phyloP scores from a whole-genome alignment of 2,888 invertebrate species.

The Pyrocoelia pectoralis region DNA sequence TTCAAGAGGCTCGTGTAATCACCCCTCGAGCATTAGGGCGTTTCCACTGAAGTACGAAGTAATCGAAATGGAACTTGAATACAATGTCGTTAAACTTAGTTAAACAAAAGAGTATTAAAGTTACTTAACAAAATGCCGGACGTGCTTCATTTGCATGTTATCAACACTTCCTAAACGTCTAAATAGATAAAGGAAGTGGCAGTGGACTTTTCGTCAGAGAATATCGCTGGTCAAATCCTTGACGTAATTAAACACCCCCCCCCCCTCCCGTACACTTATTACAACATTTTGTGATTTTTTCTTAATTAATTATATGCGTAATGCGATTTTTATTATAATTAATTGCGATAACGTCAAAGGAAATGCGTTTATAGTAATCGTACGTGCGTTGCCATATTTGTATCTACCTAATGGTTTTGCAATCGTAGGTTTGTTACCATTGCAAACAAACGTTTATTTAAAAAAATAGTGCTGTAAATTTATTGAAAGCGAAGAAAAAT shows the following conservation, averaged over 20 bases:
- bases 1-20: no score
- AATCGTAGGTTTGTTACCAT: neutral
- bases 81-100: conserved; percentile 10
- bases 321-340: conserved; percentile 3
- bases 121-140: conserved; percentile 31
- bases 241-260: no score
- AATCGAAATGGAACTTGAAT: neutral
- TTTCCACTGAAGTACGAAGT: no score
- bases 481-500: neutral
- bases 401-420: conserved; percentile 3
- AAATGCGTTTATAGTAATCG: conserved; percentile 14
- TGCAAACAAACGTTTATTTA: neutral
- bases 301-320: no score
- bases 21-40: no score
- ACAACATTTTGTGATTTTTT: no score
- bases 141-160: conserved; percentile 33
- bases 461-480: neutral
- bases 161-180: conserved; percentile 35
- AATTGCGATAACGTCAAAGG: conserved; percentile 18
- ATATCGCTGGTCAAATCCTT: no score
- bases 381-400: conserved; percentile 20
- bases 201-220: conserved; percentile 1
- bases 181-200: conserved; percentile 33
- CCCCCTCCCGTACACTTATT: no score
- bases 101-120: conserved; percentile 20